Evolutionary conservation across 2,888 invertebrate species (phyloP), one percentile per base, ranked within the genome.

Genomic region (Mimachlamys varia): DNA sequence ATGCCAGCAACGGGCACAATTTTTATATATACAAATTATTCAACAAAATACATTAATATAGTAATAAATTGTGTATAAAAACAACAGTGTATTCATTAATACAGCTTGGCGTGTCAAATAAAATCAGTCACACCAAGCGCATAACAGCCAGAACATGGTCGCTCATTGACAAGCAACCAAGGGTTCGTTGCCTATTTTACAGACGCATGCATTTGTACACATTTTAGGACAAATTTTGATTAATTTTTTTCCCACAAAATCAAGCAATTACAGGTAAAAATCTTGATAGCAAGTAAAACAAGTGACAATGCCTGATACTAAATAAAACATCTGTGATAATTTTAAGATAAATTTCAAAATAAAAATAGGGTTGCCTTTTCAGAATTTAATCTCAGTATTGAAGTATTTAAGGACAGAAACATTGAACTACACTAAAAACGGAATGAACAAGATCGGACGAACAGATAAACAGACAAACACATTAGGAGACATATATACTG

Each of bases 11-110:
- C 33, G 19, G 76, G 33, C 76, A 76, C 76, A 76, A 10, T 76
- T 76, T 76, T 76, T 12, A 22, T 76, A 76, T 76, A 33, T 76
- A 76, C 76, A 76, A 76, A 76, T 76, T 27, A 76, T 76, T 76
- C 76, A 76, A 76, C 76, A 76, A 76, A 76, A 76, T 76, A 76
- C 76, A 76, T 76, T 76, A 76, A 76, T 76, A 76, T 76, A 76
- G 76, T 7, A 12, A 76, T 33, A 76, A 76, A 76, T 19, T 22
- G 76, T 76, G 76, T 76, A 76, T 76, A 76, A 76, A 76, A 76
- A 76, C 76, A 76, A 76, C 76, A 76, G 17, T 76, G 76, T 76
- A 76, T 76, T 76, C 12, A 76, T 33, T 76, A 76, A 76, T 33
- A 76, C 76, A 76, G 12, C 76, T 76, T 33, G 33, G 22, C 27